Conservation (phyloP, 2,888 invertebrate genomes). For the Neoaliturus tenellus region DNA sequence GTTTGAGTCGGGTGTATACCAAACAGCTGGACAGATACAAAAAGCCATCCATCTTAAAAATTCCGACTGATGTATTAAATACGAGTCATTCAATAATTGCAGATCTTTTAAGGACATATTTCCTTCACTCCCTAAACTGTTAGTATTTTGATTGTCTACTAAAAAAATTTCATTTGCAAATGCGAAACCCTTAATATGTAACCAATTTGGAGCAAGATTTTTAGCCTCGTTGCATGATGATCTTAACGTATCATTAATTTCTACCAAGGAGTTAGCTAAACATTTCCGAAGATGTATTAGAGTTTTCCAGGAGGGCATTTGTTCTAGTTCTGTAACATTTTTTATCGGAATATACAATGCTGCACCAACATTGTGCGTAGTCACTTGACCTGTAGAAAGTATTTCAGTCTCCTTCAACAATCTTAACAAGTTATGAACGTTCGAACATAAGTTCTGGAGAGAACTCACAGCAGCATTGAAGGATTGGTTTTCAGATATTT, state of each 20-base stretch:
- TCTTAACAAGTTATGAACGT: not conserved
- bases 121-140: not conserved
- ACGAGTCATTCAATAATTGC: conserved; percentile 2
- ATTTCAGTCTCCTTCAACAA: conserved; percentile 38
- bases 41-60: conserved; percentile 1
- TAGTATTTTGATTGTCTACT: not conserved
- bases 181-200: not conserved
- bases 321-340: not conserved
- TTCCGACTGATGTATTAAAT: conserved; percentile 24
- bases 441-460: conserved; percentile 24
- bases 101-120: conserved; percentile 7
- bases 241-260: not conserved
- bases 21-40: conserved; percentile 1
- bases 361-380: conserved; percentile 16
- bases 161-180: not conserved
- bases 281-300: conserved; percentile 1
- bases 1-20: not conserved
- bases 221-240: not conserved
- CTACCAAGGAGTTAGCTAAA: not conserved
- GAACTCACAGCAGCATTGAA: not conserved
- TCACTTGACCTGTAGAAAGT: conserved; percentile 32
- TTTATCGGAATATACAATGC: not conserved
- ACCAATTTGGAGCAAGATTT: not conserved
- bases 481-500: not conserved
- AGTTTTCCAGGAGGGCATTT: conserved; percentile 7